Evolutionary conservation across 2,113 vertebrate species (phyloP), one percentile per base, ranked within the genome.

Genomic region (Athene noctua): DNA sequence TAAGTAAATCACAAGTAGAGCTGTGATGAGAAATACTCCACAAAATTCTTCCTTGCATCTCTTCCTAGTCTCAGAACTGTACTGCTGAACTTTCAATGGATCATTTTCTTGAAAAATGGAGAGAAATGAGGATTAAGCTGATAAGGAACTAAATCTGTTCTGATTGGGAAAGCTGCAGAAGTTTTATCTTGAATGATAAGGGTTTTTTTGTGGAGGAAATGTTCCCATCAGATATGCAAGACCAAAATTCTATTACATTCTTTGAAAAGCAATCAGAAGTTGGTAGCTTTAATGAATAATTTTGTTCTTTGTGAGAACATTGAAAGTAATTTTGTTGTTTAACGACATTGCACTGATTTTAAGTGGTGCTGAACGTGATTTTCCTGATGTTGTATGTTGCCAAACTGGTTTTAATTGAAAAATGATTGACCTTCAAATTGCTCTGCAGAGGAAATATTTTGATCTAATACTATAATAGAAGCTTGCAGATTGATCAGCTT

Each of bases 311-410:
- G 59, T 85, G 71, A 83, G 63, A 87, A 81, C 21, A 10, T 11
- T 44, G 47, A 46, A 86, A 86, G 86, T 94, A 73, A 94, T 96
- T 91, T 90, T 97, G 86, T 89, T 95, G 92, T 97, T 94, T 88
- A 94, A 96, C 10, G 15, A 82, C 78, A 84, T 46, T 80, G 94
- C 80, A 42, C 83, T 72, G 85, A 86, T 93, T 97, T 90, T 82
- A 94, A 94, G 94, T 88, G 75, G 30, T 84, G 72, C 78, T 54
- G 86, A 84, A 86, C 0, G 2, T 63, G 46, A 52, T 70, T 95
- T 84, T 92, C 46, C 74, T 85, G 67, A 42, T 42, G 52, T 42
- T 84, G 29, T 18, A 5, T 90, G 13, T 84, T 94, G 78, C 78
- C 82, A 90, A 66, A 90, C 63, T 62, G 66, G 42, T 84, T 92